These are phyloP conservation scores for Hirundichthys speculiger DNA, from an alignment of 2,113 vertebrate species.

Conservation along the genomic window DNA sequence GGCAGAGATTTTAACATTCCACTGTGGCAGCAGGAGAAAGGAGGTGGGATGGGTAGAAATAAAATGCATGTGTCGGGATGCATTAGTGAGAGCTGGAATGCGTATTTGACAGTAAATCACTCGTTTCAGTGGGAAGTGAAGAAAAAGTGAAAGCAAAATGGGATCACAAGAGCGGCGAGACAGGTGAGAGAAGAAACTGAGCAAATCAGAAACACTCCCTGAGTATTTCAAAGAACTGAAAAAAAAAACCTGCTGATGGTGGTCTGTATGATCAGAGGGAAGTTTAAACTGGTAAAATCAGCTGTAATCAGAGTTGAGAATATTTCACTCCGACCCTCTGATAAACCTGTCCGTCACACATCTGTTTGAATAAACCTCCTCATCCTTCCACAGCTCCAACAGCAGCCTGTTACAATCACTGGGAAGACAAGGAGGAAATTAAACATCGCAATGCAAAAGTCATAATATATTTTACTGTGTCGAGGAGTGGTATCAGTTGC, in stretches of 20 bases:
- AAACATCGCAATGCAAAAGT: constrained; percentile 8
- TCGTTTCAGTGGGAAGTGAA: constrained; percentile 39
- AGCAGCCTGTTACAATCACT: constrained; percentile 9
- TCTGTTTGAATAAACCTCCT: constrained; percentile 20
- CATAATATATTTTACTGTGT: constrained; percentile 12
- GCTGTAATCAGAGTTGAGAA: constrained; percentile 30
- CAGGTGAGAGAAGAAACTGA: constrained; percentile 10
- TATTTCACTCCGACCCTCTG: constrained; percentile 18
- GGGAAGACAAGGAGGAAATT: neutral
- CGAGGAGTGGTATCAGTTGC: constrained; percentile 1
- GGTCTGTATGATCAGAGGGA: neutral
- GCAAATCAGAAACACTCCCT: constrained; percentile 48
- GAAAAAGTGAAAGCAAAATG: constrained; percentile 50
- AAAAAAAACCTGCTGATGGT: neutral
- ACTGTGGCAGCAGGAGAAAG: constrained; percentile 23
- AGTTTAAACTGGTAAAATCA: constrained; percentile 39
- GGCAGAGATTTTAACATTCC: neutral
- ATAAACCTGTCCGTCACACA: constrained; percentile 34
- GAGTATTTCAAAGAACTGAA: too few relatives aligned
- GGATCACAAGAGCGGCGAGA: neutral
- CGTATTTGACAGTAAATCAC: constrained; percentile 65
- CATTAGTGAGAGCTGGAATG: constrained; percentile 48
- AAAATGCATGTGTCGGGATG: constrained; percentile 20
- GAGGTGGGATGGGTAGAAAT: constrained; percentile 3
- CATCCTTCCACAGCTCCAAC: constrained; percentile 9